phyloP scores from a whole-genome alignment of 2,797 vertebrate species.

The Pangasius djambal region DNA sequence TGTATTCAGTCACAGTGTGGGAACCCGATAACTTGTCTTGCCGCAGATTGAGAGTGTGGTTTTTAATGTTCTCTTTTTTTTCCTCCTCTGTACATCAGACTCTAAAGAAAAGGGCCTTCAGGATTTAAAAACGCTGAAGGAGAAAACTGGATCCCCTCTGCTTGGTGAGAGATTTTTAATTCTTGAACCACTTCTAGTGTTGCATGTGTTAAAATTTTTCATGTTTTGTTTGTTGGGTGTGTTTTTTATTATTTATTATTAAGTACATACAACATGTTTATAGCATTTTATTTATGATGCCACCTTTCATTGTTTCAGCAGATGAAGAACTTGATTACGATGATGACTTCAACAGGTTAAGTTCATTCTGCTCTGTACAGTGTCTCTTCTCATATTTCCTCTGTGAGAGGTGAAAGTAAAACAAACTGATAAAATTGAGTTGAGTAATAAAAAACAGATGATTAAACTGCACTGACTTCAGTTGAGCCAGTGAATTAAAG shows the following conservation, averaged over 20 bases:
- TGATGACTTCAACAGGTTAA: slow-evolving; percentile 93
- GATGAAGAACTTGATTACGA: slow-evolving; percentile 88
- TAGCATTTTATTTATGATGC: not conserved
- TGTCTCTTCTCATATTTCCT: not conserved
- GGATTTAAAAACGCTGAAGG: slow-evolving; percentile 68
- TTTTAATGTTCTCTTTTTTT: not conserved
- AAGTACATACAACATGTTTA: not conserved
- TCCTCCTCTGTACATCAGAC: slow-evolving; percentile 47
- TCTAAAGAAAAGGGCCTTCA: slow-evolving; percentile 66
- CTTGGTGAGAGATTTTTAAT: slow-evolving; percentile 70
- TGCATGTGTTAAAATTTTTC: too few species aligned
- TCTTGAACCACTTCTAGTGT: not conserved
- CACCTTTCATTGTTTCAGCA: slow-evolving; percentile 58
- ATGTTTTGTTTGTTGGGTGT: not conserved
- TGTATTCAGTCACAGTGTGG: not conserved
- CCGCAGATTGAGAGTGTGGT: not conserved
- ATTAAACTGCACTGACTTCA: not conserved
- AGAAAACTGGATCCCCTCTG: slow-evolving; percentile 74
- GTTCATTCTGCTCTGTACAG: not conserved
- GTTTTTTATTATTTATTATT: not conserved
- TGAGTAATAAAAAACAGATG: not conserved
- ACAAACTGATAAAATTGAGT: not conserved
- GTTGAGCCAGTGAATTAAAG: not conserved
- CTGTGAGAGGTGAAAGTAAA: not conserved
- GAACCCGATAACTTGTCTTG: not conserved